Percentiles rank a stretch among this genome's conserved stretches.
phyloP scores from a whole-genome alignment of 2,888 invertebrate genomes.

The Euspilapteryx auroguttella region DNA sequence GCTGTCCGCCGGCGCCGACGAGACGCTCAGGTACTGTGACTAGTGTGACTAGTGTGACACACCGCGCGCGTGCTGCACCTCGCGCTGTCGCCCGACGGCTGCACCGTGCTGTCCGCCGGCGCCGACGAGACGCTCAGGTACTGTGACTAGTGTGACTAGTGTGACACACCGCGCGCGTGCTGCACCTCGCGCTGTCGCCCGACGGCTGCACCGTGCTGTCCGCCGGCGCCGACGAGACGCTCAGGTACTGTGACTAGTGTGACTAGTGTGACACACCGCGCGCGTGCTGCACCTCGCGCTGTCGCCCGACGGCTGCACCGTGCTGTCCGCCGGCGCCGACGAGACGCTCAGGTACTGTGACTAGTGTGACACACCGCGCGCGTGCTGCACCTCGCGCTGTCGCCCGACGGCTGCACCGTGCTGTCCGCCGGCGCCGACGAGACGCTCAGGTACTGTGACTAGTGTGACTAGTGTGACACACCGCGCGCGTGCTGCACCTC shows the following conservation, averaged over 20 bases:
- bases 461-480: conserved; percentile 1
- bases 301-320: conserved; percentile 92
- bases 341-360: conserved; percentile 90
- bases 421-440: conserved; percentile 96
- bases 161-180: too few relatives aligned
- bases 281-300: conserved; percentile 88
- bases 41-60: too few relatives aligned
- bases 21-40: too few relatives aligned
- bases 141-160: conserved; percentile 52
- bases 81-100: too few relatives aligned
- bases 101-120: too few relatives aligned
- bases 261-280: conserved; percentile 86
- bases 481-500: too few relatives aligned
- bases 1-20: too few relatives aligned
- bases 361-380: conserved; percentile 87
- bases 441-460: conserved; percentile 82
- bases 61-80: too few relatives aligned
- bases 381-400: conserved; percentile 88
- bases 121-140: too few relatives aligned
- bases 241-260: conserved; percentile 81
- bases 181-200: too few relatives aligned
- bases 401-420: conserved; percentile 92
- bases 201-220: too few relatives aligned
- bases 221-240: too few relatives aligned
- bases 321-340: conserved; percentile 94